Evolutionary conservation across 2,797 vertebrate species (phyloP).

Genomic region (Sebastes hubbsi): DNA sequence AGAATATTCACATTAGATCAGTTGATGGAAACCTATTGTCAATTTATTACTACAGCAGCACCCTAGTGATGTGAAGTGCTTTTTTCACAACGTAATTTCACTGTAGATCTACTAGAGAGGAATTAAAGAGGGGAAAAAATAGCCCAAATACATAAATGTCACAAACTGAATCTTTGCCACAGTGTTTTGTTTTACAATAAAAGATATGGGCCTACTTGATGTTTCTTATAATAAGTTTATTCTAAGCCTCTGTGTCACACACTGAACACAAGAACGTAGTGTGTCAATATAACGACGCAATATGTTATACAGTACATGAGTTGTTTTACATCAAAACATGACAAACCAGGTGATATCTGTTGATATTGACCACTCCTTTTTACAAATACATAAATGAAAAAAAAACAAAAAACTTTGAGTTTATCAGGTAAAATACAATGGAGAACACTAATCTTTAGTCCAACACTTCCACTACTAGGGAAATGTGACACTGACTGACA

Average conservation of each 20-base stretch:
- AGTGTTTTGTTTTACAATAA: not conserved
- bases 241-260: not conserved
- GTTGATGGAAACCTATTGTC: not conserved
- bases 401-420: slow-evolving; percentile 1
- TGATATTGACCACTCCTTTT: slow-evolving; percentile 18
- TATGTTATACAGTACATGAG: slow-evolving; percentile 43
- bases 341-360: slow-evolving; percentile 4
- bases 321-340: slow-evolving; percentile 43
- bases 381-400: slow-evolving; percentile 15
- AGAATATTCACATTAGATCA: not conserved
- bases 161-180: not conserved
- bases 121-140: not conserved
- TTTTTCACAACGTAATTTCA: not conserved
- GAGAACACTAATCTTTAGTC: slow-evolving; percentile 15
- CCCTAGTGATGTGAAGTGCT: not conserved
- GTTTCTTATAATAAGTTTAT: not conserved
- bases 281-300: not conserved
- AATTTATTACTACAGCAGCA: not conserved
- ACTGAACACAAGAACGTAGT: not conserved
- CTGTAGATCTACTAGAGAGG: slow-evolving; percentile 6
- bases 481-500: not conserved
- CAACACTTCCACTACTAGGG: not conserved
- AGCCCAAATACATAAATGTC: not conserved
- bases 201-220: not conserved
- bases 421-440: slow-evolving; percentile 11